Evolutionary conservation across 2,113 vertebrate species (phyloP).

Genomic region (Hepsetus odoe): DNA sequence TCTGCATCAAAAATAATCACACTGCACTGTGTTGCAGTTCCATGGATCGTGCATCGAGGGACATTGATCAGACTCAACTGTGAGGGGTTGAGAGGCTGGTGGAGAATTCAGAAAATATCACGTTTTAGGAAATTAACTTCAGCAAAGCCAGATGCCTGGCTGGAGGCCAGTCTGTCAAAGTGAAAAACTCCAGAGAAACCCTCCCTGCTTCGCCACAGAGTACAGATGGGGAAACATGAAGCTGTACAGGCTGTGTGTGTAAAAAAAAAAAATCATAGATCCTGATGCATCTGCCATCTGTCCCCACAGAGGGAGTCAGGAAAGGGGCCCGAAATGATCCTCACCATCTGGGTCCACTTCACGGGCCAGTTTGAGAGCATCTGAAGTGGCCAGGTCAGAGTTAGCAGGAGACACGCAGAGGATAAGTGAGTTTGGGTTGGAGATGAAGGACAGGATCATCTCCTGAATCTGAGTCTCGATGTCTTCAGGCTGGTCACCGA

Average conservation of each 20-base stretch:
- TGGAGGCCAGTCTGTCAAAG: neutral
- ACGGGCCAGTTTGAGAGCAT: conserved; percentile 79
- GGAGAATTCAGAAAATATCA: neutral
- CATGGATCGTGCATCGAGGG: neutral
- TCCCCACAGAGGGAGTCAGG: neutral
- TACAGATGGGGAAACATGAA: neutral
- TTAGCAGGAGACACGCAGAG: conserved; percentile 80
- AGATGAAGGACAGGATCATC: conserved; percentile 80
- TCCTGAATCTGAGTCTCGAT: conserved; percentile 79
- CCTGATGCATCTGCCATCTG: neutral
- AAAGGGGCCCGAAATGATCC: conserved; percentile 35
- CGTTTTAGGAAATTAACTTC: neutral
- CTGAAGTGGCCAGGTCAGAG: conserved; percentile 81
- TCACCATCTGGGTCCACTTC: conserved; percentile 81
- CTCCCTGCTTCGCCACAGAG: neutral
- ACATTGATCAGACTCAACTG: neutral
- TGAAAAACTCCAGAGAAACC: neutral
- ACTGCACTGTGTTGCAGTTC: no score
- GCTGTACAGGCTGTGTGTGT: neutral
- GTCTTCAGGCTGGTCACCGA: conserved; percentile 81
- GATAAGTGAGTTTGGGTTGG: conserved; percentile 80
- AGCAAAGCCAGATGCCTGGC: neutral
- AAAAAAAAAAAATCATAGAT: neutral
- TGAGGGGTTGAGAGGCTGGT: neutral
- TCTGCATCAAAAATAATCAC: no score